A percentile compares a stretch with the other conserved stretches of the same genome.
These are phyloP conservation scores for Sebastes matsubarae DNA, from an alignment of 2,797 vertebrate species.

Conservation along the genomic window DNA sequence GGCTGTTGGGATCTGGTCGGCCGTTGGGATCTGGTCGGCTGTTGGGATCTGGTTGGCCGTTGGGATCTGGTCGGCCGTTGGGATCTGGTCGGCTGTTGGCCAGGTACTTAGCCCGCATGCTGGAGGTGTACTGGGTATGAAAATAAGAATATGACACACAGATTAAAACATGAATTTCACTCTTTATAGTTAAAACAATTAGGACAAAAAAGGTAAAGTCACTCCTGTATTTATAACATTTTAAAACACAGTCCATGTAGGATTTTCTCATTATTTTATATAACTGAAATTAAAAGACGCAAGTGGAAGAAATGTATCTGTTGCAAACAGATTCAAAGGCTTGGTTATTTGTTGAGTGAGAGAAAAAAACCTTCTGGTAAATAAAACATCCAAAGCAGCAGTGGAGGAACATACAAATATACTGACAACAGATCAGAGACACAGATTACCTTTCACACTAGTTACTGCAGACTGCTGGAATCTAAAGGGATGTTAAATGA, in stretches of 20 bases:
- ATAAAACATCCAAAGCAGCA: slow-evolving; percentile 7
- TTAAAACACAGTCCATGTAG: slow-evolving; percentile 1
- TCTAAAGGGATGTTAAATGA: slow-evolving; percentile 37
- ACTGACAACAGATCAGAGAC: slow-evolving; percentile 20
- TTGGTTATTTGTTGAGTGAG: not conserved
- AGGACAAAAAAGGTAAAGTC: not conserved
- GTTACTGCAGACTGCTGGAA: slow-evolving; percentile 2
- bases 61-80: slow-evolving; percentile 67
- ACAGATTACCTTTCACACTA: slow-evolving; percentile 32
- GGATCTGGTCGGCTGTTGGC: slow-evolving; percentile 91
- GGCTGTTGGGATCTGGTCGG: slow-evolving; percentile 77
- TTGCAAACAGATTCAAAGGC: not conserved
- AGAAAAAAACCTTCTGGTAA: not conserved
- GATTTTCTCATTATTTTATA: slow-evolving; percentile 17
- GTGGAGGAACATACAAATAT: not conserved
- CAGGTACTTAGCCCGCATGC: slow-evolving; percentile 99
- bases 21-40: slow-evolving; percentile 13
- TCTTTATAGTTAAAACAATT: not conserved
- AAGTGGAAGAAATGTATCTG: not conserved
- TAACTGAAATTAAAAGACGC: not conserved
- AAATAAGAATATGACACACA: slow-evolving; percentile 40
- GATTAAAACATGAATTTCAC: not conserved
- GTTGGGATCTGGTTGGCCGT: slow-evolving; percentile 74
- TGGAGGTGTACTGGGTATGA: slow-evolving; percentile 94
- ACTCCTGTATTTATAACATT: no score